A percentile compares a stretch with the other conserved stretches of the same genome.
These are phyloP conservation scores for Anniella stebbinsi DNA, from an alignment of 2,797 vertebrate genomes.

Conservation along the genomic window DNA sequence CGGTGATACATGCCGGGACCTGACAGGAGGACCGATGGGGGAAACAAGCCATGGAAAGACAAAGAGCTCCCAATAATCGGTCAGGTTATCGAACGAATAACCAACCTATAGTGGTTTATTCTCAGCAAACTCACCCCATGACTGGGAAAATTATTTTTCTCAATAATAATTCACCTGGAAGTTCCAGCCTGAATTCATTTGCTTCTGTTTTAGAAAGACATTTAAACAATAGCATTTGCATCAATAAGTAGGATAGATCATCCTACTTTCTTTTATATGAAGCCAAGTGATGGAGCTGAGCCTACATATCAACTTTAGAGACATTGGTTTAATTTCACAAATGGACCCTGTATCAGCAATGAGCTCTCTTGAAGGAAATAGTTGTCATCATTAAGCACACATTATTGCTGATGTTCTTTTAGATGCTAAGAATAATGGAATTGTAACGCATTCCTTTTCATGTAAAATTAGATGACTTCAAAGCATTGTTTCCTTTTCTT, in stretches of 20 bases:
- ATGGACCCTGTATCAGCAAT: not conserved
- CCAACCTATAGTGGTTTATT: too few species aligned
- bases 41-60: too few species aligned
- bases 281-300: not conserved
- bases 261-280: constrained; percentile 19
- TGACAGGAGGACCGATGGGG: too few species aligned
- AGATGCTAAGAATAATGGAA: not conserved
- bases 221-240: not conserved
- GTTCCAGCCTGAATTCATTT: not conserved
- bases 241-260: not conserved
- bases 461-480: not conserved
- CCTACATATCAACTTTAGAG: constrained; percentile 4
- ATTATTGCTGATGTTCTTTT: not conserved
- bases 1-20: too few species aligned
- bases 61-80: too few species aligned
- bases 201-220: not conserved
- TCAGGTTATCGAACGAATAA: too few species aligned
- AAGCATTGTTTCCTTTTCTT: not conserved
- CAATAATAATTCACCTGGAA: constrained; percentile 10
- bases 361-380: not conserved
- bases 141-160: not conserved
- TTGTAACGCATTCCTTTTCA: not conserved
- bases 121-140: too few species aligned
- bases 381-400: not conserved
- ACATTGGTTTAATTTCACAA: constrained; percentile 16